Evolutionary conservation across 2,888 invertebrate species (phyloP).

Genomic region (Napeogenes sylphis): DNA sequence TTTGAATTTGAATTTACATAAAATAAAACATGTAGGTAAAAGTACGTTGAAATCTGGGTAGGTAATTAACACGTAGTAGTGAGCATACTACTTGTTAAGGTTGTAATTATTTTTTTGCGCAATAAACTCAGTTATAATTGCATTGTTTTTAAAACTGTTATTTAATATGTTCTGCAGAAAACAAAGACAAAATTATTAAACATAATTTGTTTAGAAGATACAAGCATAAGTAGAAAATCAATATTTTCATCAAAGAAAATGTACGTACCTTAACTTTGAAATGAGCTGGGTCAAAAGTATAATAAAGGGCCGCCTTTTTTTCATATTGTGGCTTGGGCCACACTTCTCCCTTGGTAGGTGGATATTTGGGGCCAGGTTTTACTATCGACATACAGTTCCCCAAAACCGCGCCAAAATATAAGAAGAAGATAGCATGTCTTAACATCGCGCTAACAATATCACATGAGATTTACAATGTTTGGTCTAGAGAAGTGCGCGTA

Average conservation of each 20-base stretch:
- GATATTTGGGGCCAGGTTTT: conserved; percentile 69
- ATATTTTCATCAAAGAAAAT: conserved; percentile 18
- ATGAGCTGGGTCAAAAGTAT: conserved; percentile 59
- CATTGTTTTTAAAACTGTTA: neutral
- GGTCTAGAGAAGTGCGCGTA: too few species aligned
- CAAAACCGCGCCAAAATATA: conserved; percentile 15
- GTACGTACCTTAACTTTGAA: conserved; percentile 71
- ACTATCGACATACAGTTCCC: conserved; percentile 34
- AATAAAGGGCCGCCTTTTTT: conserved; percentile 56
- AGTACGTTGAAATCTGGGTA: too few species aligned
- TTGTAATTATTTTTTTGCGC: too few species aligned
- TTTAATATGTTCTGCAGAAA: neutral
- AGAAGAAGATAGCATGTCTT: conserved; percentile 11
- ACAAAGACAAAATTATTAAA: neutral
- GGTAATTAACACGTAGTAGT: too few species aligned
- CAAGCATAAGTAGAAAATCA: conserved; percentile 12
- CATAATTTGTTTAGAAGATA: neutral
- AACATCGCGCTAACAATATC: conserved; percentile 12
- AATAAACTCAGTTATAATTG: too few species aligned
- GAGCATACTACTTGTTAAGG: too few species aligned
- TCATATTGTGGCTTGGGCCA: conserved; percentile 83
- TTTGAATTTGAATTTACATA: too few species aligned
- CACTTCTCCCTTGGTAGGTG: conserved; percentile 79
- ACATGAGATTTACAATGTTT: too few species aligned
- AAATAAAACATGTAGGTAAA: too few species aligned